Conservation (phyloP, 2,888 invertebrate species). For the Melitaea athalia region DNA sequence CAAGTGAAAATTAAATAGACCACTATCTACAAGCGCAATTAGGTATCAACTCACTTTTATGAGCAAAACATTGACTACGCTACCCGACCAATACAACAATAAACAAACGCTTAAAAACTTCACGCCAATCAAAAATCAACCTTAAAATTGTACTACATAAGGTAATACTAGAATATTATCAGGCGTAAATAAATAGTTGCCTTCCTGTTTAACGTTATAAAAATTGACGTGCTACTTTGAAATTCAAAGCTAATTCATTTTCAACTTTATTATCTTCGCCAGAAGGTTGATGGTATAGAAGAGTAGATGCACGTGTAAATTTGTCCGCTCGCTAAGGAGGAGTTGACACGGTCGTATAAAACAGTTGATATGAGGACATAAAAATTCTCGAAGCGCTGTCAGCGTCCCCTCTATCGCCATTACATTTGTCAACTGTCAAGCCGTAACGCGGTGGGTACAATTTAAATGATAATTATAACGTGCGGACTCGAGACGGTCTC, state of each 20-base stretch:
- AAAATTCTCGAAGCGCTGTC: conserved; percentile 78
- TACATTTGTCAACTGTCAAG: conserved; percentile 81
- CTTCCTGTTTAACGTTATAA: conserved; percentile 51
- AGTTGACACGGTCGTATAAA: conserved; percentile 75
- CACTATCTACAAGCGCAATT: conserved; percentile 70
- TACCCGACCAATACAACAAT: conserved; percentile 41
- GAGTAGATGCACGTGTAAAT: conserved; percentile 38
- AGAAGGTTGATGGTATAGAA: conserved; percentile 22
- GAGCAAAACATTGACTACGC: conserved; percentile 69
- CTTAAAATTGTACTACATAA: conserved; percentile 33
- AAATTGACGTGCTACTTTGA: conserved; percentile 36
- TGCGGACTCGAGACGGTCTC: conserved; percentile 50
- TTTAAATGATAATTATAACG: conserved; percentile 81
- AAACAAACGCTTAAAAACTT: conserved; percentile 2
- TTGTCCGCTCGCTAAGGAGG: conserved; percentile 60
- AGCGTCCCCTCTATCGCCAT: conserved; percentile 71
- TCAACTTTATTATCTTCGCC: conserved; percentile 32
- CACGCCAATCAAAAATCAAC: conserved; percentile 30
- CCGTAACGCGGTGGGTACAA: conserved; percentile 73
- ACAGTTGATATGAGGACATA: conserved; percentile 79
- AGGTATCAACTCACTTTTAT: conserved; percentile 67
- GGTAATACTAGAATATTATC: conserved; percentile 35
- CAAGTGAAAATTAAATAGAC: conserved; percentile 74
- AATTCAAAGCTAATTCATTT: conserved; percentile 30
- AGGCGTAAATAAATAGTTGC: conserved; percentile 51